These are phyloP conservation scores for Marronus borbonicus DNA, from an alignment of 2,888 invertebrate genomes.

Conservation along the genomic window DNA sequence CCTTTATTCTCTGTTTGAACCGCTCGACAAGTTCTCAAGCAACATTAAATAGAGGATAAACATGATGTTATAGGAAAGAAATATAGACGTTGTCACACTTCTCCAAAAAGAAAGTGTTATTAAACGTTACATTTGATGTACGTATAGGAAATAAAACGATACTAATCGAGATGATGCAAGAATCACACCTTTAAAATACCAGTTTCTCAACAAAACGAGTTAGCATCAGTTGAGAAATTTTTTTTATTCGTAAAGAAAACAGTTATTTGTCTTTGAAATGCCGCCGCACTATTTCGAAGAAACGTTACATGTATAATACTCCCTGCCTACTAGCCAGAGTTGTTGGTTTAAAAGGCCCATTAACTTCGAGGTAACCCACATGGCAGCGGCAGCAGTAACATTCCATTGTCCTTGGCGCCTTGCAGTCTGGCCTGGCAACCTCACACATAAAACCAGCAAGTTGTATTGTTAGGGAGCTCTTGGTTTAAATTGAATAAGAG, in stretches of 20 bases:
- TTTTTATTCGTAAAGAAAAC: constrained; percentile 1
- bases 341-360: constrained; percentile 7
- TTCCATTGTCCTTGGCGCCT: constrained; percentile 43
- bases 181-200: constrained; percentile 11
- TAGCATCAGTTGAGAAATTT: not conserved
- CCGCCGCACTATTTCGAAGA: not conserved
- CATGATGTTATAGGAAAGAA: not conserved
- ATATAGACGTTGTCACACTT: not conserved
- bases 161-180: constrained; percentile 6
- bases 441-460: constrained; percentile 3
- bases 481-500: constrained; percentile 1
- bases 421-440: constrained; percentile 27
- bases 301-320: not conserved
- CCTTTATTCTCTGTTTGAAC: constrained; percentile 17
- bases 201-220: constrained; percentile 11
- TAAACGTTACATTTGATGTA: not conserved
- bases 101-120: not conserved
- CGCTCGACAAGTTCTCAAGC: not conserved
- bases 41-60: constrained; percentile 1
- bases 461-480: constrained; percentile 10
- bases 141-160: not conserved
- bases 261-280: constrained; percentile 5
- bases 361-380: constrained; percentile 26
- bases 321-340: not conserved
- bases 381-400: constrained; percentile 27